Evolutionary conservation across 2,113 vertebrate species (phyloP).

Genomic region (Anseranas semipalmata): DNA sequence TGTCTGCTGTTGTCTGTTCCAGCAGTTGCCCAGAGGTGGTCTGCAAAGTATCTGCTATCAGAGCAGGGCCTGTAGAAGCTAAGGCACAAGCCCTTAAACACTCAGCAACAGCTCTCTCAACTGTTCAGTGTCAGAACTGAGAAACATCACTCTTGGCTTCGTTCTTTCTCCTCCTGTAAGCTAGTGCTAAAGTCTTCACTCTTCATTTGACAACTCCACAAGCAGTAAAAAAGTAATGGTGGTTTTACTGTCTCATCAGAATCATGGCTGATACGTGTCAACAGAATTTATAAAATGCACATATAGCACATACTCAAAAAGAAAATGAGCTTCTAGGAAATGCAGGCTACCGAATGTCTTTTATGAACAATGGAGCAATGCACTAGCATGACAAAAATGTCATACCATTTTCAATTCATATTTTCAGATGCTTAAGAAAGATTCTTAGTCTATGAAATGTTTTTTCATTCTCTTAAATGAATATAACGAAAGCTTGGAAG

Average conservation of each 20-base stretch:
- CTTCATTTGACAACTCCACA: not conserved
- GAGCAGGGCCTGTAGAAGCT: not conserved
- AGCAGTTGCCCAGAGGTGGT: not conserved
- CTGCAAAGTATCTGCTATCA: slow-evolving; percentile 24
- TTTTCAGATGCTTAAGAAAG: not conserved
- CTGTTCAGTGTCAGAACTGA: not conserved
- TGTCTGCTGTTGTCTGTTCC: not conserved
- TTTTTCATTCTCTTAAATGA: not conserved
- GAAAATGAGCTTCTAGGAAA: not conserved
- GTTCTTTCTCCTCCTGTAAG: not conserved
- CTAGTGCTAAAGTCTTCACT: not conserved
- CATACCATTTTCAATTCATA: not conserved
- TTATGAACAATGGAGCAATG: not conserved
- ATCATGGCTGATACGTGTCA: too few species aligned
- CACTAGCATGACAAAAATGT: not conserved
- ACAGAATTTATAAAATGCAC: not conserved
- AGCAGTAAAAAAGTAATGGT: not conserved
- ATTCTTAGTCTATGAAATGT: not conserved
- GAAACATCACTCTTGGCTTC: not conserved
- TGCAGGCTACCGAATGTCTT: not conserved
- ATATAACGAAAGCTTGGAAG: not conserved
- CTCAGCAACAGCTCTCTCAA: slow-evolving; percentile 31
- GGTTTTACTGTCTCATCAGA: not conserved
- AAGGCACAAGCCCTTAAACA: slow-evolving; percentile 47
- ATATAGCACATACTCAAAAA: not conserved